Conservation (phyloP, 2,888 invertebrate species). For the Carterocephalus palaemon region DNA sequence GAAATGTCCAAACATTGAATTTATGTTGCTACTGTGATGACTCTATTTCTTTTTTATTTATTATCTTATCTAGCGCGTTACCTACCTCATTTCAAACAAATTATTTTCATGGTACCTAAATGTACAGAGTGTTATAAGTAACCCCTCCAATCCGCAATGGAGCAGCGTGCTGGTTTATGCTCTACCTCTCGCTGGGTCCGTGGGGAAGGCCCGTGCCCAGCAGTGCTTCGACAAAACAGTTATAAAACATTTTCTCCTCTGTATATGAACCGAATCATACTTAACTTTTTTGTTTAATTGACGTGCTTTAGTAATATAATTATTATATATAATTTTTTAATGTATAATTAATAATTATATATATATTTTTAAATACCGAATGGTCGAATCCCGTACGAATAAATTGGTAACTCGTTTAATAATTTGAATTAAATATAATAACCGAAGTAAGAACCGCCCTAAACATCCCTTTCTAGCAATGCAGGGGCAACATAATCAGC, state of each 20-base stretch:
- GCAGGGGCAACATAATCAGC: constrained; percentile 71
- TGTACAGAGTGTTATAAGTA: too few species aligned
- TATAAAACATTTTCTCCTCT: too few species aligned
- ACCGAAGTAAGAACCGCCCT: constrained; percentile 53
- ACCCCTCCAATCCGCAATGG: too few species aligned
- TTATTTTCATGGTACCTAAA: neutral
- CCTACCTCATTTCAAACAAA: constrained; percentile 13
- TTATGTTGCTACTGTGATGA: constrained; percentile 66
- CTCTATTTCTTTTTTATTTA: constrained; percentile 58
- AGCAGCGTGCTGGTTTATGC: too few species aligned
- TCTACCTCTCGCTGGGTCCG: too few species aligned
- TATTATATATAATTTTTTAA: too few species aligned
- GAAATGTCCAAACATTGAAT: constrained; percentile 76
- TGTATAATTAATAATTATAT: too few species aligned
- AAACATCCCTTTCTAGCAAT: constrained; percentile 67
- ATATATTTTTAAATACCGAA: neutral
- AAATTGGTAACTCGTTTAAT: constrained; percentile 10
- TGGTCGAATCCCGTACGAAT: neutral
- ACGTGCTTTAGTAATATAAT: too few species aligned
- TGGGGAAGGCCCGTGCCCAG: too few species aligned
- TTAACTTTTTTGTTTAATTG: too few species aligned
- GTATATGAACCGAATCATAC: too few species aligned
- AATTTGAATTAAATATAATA: constrained; percentile 64
- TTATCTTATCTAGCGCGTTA: constrained; percentile 11
- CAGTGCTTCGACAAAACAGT: too few species aligned